phyloP scores from a whole-genome alignment of 2,113 vertebrate species.

The Neogobius melanostomus region DNA sequence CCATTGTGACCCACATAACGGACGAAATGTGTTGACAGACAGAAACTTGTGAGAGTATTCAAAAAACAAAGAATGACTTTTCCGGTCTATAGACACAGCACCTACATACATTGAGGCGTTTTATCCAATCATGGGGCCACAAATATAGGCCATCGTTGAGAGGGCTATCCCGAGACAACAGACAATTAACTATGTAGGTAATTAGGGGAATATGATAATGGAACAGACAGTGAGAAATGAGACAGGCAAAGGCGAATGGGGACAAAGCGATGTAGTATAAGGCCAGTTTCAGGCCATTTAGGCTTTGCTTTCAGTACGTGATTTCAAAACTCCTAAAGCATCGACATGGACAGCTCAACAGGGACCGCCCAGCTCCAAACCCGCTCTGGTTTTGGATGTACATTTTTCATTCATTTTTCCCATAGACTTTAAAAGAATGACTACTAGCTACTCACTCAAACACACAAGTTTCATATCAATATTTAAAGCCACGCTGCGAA shows the following conservation, averaged over 20 bases:
- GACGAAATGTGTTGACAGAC: not conserved
- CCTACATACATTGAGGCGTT: not conserved
- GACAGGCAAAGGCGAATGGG: not conserved
- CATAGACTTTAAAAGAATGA: too few species aligned
- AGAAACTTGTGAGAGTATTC: not conserved
- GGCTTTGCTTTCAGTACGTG: too few species aligned
- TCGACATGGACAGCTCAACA: too few species aligned
- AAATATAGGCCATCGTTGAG: not conserved
- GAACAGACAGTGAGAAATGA: slow-evolving; percentile 3
- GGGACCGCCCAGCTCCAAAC: too few species aligned
- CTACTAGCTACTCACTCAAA: too few species aligned
- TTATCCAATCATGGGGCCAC: slow-evolving; percentile 7
- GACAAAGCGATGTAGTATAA: too few species aligned
- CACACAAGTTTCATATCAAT: too few species aligned
- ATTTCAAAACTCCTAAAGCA: too few species aligned
- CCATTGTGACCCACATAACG: slow-evolving; percentile 25
- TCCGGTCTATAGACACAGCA: not conserved
- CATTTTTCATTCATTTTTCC: too few species aligned
- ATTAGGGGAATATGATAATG: slow-evolving; percentile 8
- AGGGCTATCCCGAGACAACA: not conserved
- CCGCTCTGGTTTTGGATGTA: too few species aligned
- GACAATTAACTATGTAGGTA: slow-evolving; percentile 2
- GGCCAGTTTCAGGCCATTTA: not conserved
- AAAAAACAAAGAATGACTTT: not conserved
- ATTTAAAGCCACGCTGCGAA: too few species aligned